Percentiles rank a stretch among this genome's conserved stretches.
Evolutionary conservation across 2,113 vertebrate genomes (phyloP).

Genomic region (Dromas ardeola): DNA sequence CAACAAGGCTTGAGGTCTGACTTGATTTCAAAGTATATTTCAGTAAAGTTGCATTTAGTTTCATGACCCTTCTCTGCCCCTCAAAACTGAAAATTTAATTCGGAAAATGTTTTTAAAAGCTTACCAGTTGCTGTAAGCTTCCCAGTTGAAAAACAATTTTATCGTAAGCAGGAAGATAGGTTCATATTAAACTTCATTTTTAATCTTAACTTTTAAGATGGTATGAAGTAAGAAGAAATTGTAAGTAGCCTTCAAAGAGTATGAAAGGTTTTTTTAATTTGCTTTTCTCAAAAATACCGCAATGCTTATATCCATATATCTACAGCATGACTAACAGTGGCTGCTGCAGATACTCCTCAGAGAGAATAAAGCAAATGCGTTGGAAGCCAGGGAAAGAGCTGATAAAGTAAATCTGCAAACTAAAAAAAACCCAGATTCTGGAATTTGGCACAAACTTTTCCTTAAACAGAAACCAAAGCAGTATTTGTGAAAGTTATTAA

Average conservation of each 20-base stretch:
- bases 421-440: background rate
- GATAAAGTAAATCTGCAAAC: background rate
- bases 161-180: background rate
- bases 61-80: background rate
- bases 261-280: background rate
- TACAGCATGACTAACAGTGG: background rate
- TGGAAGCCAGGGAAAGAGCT: background rate
- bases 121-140: background rate
- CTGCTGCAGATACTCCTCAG: conserved; percentile 12
- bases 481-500: background rate
- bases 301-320: background rate
- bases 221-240: background rate
- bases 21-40: background rate
- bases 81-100: background rate
- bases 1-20: background rate
- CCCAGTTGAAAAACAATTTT: background rate
- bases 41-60: background rate
- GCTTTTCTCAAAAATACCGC: background rate
- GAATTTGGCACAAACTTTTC: background rate
- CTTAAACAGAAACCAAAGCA: background rate
- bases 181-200: background rate
- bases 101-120: background rate
- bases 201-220: background rate
- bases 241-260: background rate
- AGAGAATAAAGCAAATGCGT: background rate